Evolutionary conservation across 2,797 vertebrate species (phyloP), one percentile per base, ranked within the genome.

Genomic region (Pseudotriccus pelzelni): DNA sequence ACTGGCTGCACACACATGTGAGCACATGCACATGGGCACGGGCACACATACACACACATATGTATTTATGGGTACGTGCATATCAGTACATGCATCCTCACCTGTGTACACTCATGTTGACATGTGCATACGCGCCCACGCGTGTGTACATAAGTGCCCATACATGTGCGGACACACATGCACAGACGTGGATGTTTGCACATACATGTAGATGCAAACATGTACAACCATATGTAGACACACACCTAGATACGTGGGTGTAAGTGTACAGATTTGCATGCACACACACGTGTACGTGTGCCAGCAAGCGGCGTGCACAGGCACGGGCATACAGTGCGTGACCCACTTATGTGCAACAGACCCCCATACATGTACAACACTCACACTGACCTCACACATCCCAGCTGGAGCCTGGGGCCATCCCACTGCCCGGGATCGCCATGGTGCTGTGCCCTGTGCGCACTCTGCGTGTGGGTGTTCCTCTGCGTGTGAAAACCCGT

Each of bases 121-220:
- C 0, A 0, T 6, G 32, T 13, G 15, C 14, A 11, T 53, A 41
- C 0, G 0, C 46, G 34, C 10, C 25, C 67, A 28, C 9, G 46
- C 7, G 5, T 13, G 22, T 6, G 25, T 32, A 44, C 3, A 1
- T 16, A 44, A 13, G 43, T 50, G 28, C n/a, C 37, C 24, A 14
- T 7, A 24, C 4, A 7, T 10, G 20, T 9, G 20, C 17, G 17
- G 11, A 56, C 36, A 68, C n/a, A 24, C 4, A 27, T 6, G 32
- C 12, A 27, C 2, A 52, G 64, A 23, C 50, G 14, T 9, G 39
- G 52, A 44, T 27, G 37, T 44, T 46, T 72, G 69, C 12, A 41
- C 13, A 39, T n/a, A 25, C 7, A 3, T 7, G 34, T 49, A 15
- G n/a, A 34, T 21, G 19, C 6, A 41, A 72, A 47, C 53, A 7